phyloP scores from a whole-genome alignment of 2,888 invertebrate genomes.

The Blomia tropicalis region DNA sequence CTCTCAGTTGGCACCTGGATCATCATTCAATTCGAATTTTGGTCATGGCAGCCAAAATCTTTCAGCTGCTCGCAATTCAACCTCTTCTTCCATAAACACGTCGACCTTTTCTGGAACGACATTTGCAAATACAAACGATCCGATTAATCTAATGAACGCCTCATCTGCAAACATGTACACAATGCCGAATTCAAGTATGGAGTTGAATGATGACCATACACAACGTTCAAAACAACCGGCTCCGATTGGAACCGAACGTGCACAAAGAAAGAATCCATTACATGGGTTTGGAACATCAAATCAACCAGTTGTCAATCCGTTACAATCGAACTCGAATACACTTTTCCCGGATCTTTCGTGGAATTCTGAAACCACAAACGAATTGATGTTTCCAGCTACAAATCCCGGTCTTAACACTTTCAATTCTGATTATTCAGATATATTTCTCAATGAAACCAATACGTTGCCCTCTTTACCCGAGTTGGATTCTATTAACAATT shows the following conservation, averaged over 20 bases:
- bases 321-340: no score
- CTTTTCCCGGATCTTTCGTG: neutral
- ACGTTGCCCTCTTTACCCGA: neutral
- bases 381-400: neutral
- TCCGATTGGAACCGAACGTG: slow-evolving; percentile 38
- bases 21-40: neutral
- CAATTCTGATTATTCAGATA: neutral
- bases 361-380: neutral
- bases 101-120: neutral
- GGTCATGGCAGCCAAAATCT: neutral
- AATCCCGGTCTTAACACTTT: neutral
- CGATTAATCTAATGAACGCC: neutral
- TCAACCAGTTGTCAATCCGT: no score
- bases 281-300: slow-evolving; percentile 21
- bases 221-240: slow-evolving; percentile 32
- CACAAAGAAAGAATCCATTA: slow-evolving; percentile 32
- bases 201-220: neutral
- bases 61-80: neutral
- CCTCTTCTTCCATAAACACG: slow-evolving; percentile 5
- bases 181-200: neutral
- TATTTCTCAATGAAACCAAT: neutral
- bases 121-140: neutral
- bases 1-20: neutral
- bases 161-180: neutral
- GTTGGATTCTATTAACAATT: slow-evolving; percentile 1